Conservation (phyloP, 2,113 vertebrate species). For the Herpailurus yagouaroundi region DNA sequence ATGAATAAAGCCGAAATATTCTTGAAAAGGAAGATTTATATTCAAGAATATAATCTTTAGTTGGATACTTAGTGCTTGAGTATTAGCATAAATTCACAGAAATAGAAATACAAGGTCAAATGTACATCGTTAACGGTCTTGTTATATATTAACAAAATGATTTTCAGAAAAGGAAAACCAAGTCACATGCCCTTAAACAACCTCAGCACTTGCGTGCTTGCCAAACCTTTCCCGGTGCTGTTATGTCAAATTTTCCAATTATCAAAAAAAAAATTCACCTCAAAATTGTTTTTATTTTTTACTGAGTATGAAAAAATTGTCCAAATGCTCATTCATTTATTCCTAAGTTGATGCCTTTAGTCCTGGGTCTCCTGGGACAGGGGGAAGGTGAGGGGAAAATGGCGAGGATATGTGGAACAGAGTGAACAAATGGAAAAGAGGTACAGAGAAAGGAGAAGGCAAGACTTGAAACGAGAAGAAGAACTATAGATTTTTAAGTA, state of each 20-base stretch:
- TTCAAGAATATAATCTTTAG: neutral
- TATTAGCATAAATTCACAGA: constrained; percentile 9
- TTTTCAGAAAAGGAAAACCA: neutral
- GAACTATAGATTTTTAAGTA: neutral
- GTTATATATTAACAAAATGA: neutral
- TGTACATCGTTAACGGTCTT: neutral
- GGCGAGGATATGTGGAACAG: neutral
- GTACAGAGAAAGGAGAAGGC: neutral
- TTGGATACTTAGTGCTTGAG: neutral
- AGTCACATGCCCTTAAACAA: neutral
- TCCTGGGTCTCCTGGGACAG: neutral
- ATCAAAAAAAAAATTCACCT: neutral
- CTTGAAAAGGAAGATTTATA: constrained; percentile 3
- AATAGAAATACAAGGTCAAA: neutral
- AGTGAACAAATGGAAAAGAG: neutral
- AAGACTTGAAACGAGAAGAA: neutral
- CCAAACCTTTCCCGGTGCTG: neutral
- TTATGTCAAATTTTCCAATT: neutral
- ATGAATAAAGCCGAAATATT: neutral
- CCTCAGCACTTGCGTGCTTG: neutral
- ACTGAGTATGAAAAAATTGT: neutral
- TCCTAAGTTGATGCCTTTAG: neutral
- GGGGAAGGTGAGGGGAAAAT: neutral
- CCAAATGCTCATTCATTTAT: neutral
- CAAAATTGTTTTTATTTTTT: constrained; percentile 9